These are phyloP conservation scores for Neopipo cinnamomea DNA, from an alignment of 2,113 vertebrate species.

Conservation along the genomic window DNA sequence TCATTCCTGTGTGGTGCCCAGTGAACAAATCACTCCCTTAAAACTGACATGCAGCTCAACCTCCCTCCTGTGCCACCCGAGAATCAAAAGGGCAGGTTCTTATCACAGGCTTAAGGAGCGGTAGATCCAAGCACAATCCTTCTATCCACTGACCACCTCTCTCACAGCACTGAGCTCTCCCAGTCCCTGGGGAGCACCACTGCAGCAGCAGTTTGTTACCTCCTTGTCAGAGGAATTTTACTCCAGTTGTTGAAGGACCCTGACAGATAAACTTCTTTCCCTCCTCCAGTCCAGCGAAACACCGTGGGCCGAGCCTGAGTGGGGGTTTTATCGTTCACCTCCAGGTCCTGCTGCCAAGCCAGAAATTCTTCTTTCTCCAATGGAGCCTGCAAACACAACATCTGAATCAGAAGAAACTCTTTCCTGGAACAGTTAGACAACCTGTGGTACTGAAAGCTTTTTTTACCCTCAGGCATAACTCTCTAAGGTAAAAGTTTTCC, in stretches of 20 bases:
- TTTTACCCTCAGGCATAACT: fast-evolving
- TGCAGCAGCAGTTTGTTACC: constrained; percentile 69
- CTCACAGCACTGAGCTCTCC: background rate
- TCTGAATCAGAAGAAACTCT: background rate
- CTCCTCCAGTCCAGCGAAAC: constrained; percentile 89
- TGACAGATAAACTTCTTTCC: constrained; percentile 92
- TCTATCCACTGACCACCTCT: too few species aligned
- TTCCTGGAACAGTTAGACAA: background rate
- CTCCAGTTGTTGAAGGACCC: constrained; percentile 99
- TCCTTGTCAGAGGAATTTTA: constrained; percentile 94
- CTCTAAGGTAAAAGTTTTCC: background rate
- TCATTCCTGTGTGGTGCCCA: background rate
- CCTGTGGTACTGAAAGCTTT: background rate
- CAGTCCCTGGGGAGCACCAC: background rate
- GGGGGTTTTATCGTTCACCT: constrained; percentile 81
- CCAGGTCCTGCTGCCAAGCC: constrained; percentile 93
- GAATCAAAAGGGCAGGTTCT: background rate
- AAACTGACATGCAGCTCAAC: background rate
- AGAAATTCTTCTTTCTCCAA: constrained; percentile 90
- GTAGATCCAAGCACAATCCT: background rate
- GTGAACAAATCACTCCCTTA: background rate
- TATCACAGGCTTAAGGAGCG: background rate
- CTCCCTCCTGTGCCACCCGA: background rate
- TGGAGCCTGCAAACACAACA: constrained; percentile 70
- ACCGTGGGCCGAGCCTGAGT: constrained; percentile 88